Conservation (phyloP, 37 sponge, comb jelly and placozoan genomes). For the Haliclona indistincta region DNA sequence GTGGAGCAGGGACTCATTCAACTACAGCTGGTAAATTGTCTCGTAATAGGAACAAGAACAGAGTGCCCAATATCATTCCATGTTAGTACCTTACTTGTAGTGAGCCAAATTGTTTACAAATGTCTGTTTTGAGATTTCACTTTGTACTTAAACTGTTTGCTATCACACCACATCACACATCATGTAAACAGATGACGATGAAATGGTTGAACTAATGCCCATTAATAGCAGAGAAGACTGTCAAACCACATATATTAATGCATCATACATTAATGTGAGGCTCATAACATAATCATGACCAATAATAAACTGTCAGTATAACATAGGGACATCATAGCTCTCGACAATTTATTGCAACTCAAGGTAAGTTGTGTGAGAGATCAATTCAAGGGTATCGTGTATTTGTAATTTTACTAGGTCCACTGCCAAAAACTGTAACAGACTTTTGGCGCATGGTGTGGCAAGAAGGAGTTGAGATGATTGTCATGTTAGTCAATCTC, state of each 20-base stretch:
- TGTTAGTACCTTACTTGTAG: no score
- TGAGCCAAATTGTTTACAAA: no score
- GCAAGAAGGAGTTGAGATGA: conserved; percentile 20
- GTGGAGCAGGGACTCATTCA: no score
- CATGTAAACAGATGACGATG: conserved; percentile 64
- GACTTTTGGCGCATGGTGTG: conserved; percentile 62
- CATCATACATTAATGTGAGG: conserved; percentile 63
- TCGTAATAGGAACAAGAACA: no score
- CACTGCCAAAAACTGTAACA: conserved; percentile 35
- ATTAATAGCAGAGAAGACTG: conserved; percentile 8
- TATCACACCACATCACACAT: no score
- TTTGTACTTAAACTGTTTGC: no score
- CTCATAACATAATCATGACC: neutral
- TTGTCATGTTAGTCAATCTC: conserved; percentile 34
- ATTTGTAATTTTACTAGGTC: conserved; percentile 20
- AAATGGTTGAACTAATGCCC: conserved; percentile 18
- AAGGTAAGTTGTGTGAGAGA: conserved; percentile 34
- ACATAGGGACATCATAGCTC: conserved; percentile 19
- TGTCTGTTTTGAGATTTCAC: no score
- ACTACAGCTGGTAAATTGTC: no score
- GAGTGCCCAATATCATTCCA: no score
- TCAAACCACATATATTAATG: conserved; percentile 54
- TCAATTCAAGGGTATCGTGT: neutral
- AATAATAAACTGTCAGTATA: neutral
- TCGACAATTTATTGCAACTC: conserved; percentile 62